Evolutionary conservation across 2,113 vertebrate genomes (phyloP), one percentile per base, ranked within the genome.

Genomic region (Melanerpes formicivorus): DNA sequence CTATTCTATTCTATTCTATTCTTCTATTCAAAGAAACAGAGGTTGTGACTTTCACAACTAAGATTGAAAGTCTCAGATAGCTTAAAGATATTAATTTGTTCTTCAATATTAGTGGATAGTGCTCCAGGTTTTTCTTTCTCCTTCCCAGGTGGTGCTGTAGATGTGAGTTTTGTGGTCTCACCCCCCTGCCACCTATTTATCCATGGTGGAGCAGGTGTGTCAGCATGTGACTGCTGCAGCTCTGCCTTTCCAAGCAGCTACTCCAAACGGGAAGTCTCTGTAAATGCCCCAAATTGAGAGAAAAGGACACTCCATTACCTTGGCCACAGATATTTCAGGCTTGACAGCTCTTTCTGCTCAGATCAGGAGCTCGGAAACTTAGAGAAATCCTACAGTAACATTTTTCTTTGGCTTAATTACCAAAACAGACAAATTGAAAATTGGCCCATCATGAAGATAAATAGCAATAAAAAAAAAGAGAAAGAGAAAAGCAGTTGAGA

Each of bases 341-440:
- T 75, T 8, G 2, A 63, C 60, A 52, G 8, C 23, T 74, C 54
- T 22, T 63, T 84, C 92, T 75, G 79, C 79, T 88, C 82, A 71
- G 93, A 58, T 84, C 75, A 48, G 64, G 46, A 83, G 69, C 83
- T 95, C 8, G 1, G 83, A 74, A 94, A 85, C 75, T 50, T 69
- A 80, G 85, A 74, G 50, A 76, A 93, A 94, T 94, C 80, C 93
- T 95, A 78, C 72, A 66, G 89, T 86, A 96, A 96, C 96, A 95
- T 97, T 97, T 95, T 96, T 96, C 95, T 95, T 96, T 90, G 56
- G 78, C 89, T 97, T 97, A 97, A 97, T 97, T 97, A 97, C 95
- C 0, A 22, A 95, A 97, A 95, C 82, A 97, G 96, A 96, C 95
- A 96, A 96, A 97, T 95, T 92, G 95, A 81, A 96, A 96, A 97